Percentiles rank a stretch among this genome's conserved stretches.
Evolutionary conservation across 2,888 invertebrate genomes (phyloP).

Genomic region (Lacanobia oleracea): DNA sequence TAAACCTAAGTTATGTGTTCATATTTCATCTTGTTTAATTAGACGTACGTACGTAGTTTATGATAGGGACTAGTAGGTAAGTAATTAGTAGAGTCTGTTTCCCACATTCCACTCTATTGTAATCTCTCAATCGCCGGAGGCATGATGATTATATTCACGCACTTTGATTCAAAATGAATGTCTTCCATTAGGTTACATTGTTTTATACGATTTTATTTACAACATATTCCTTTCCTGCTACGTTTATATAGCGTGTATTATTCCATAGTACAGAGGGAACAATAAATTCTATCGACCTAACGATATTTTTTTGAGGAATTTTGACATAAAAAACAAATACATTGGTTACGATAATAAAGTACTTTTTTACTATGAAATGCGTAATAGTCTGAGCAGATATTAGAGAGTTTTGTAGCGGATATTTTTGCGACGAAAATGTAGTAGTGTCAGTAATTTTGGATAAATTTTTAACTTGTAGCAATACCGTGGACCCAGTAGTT

Average conservation of each 20-base stretch:
- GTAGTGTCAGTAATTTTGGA: slow-evolving; percentile 89
- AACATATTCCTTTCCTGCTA: slow-evolving; percentile 60
- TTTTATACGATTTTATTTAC: slow-evolving; percentile 68
- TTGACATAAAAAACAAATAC: slow-evolving; percentile 69
- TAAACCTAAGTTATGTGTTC: slow-evolving; percentile 77
- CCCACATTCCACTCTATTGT: slow-evolving; percentile 79
- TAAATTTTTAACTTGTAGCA: slow-evolving; percentile 81
- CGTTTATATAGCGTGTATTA: slow-evolving; percentile 60
- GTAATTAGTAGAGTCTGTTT: slow-evolving; percentile 61
- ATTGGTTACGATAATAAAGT: slow-evolving; percentile 69
- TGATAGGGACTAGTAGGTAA: slow-evolving; percentile 59
- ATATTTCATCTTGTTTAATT: slow-evolving; percentile 74
- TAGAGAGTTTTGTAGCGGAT: slow-evolving; percentile 83
- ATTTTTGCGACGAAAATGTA: slow-evolving; percentile 86
- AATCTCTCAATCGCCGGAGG: slow-evolving; percentile 64
- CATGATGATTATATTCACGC: slow-evolving; percentile 65
- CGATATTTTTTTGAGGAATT: slow-evolving; percentile 82
- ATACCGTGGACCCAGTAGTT: slow-evolving; percentile 86
- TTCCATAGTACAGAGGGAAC: slow-evolving; percentile 81
- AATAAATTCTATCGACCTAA: slow-evolving; percentile 82
- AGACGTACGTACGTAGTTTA: slow-evolving; percentile 53
- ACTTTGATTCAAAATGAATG: slow-evolving; percentile 81
- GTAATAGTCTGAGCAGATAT: slow-evolving; percentile 81
- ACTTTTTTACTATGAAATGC: slow-evolving; percentile 72
- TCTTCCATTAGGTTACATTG: slow-evolving; percentile 89